Percentiles rank a stretch among this genome's conserved stretches.
phyloP scores from a whole-genome alignment of 2,113 vertebrate genomes.

The Hippocampus zosterae region DNA sequence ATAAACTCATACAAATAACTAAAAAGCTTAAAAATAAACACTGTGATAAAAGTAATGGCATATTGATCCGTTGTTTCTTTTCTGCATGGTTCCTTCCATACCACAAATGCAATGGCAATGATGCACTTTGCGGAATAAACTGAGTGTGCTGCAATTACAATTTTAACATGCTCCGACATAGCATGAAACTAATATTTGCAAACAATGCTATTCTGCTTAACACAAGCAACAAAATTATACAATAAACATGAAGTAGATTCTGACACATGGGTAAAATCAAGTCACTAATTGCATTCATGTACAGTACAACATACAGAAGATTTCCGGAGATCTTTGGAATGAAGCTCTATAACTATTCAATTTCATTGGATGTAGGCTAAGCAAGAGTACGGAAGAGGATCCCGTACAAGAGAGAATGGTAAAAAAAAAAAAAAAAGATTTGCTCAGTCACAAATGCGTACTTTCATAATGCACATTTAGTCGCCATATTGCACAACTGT shows the following conservation, averaged over 20 bases:
- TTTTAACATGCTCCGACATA: neutral
- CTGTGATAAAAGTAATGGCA: constrained; percentile 6
- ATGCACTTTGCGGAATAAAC: neutral
- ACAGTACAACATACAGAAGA: constrained; percentile 2
- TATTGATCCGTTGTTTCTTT: neutral
- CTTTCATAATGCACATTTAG: constrained; percentile 59
- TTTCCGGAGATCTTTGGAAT: constrained; percentile 1
- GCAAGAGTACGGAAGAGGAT: neutral
- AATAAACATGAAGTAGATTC: neutral
- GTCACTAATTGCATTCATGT: neutral
- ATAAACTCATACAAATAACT: constrained; percentile 33
- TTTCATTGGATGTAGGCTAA: neutral
- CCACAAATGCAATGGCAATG: neutral
- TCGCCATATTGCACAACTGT: constrained; percentile 81
- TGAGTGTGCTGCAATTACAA: neutral
- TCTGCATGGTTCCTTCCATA: constrained; percentile 13
- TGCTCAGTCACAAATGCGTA: constrained; percentile 32
- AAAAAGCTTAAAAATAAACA: constrained; percentile 19
- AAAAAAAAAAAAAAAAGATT: constrained; percentile 10
- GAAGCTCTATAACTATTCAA: constrained; percentile 9
- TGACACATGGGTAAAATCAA: constrained; percentile 17
- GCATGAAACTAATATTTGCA: constrained; percentile 11
- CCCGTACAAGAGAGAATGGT: constrained; percentile 3
- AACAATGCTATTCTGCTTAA: constrained; percentile 11
- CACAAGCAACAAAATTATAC: constrained; percentile 10